Evolutionary conservation across 2,113 vertebrate genomes (phyloP), one percentile per base, ranked within the genome.

Genomic region (Noturus placidus): DNA sequence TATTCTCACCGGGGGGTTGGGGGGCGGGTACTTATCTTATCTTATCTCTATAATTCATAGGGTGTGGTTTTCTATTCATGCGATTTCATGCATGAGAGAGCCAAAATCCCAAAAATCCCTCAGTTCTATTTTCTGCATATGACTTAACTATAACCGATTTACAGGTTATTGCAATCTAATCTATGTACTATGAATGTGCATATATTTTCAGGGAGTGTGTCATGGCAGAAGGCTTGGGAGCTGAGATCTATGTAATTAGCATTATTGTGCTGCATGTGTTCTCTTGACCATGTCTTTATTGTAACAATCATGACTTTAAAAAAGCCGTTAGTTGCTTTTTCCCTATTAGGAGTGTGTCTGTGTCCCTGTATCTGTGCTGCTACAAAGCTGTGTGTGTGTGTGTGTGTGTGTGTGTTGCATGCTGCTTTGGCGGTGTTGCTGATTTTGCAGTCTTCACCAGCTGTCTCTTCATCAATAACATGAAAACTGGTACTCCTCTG

Each of bases 351-450:
- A 13, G 42, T 76, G 38, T 76, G 35, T 63, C 22, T 61, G 72
- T 50, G 33, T 42, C 11, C 42, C 5, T 61, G 33, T 61, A 10
- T 67, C 27, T 52, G 56, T 33, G 54, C 30, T 72, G 22, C 8
- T 25, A 35, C 50, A 14, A 27, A 30, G n/a, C 35, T 33, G 46
- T 46, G 46, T 46, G 46, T 46, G 46, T 7, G 46, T 80, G 38
- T 27, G 50, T 85, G 70, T 30, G 59, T 56, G 82, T 84, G 82
- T 80, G 22, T 76, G 5, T 52, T 20, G 38, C 57, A 42, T 52
- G 65, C 67, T 87, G 42, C 78, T 59, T 46, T 30, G 79, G 65
- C 72, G 78, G 86, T 72, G 52, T 56, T 84, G 81, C 82, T 87
- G 82, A 87, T 70, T 5, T 59, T 87, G 59, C 87, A 54, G 54